Evolutionary conservation across 2,113 vertebrate species (phyloP), one percentile per base, ranked within the genome.

Genomic region (Miniopterus natalensis): DNA sequence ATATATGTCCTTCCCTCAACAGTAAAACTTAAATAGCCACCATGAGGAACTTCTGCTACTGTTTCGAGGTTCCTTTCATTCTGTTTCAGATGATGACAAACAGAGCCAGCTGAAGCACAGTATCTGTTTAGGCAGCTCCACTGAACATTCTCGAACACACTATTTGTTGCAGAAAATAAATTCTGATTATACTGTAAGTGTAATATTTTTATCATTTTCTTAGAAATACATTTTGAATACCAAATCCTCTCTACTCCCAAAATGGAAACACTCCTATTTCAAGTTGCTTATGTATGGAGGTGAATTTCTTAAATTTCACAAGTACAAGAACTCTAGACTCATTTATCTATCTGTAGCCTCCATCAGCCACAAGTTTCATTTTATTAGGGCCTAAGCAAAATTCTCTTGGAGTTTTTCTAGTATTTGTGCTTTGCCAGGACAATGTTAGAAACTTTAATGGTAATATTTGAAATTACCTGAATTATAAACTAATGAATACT

Each of bases 91-190:
- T 79, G 7, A 23, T 4, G 18, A 81, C 53, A 94, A 93, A 96
- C 27, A 93, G 78, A 84, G 17, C 51, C 21, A 65, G 40, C 14
- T 61, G 31, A 7, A 40, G 27, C 68, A 90, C 59, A 84, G 31
- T 65, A 29, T 13, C 23, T 53, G 21, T 8, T 68, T 8, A 74
- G 91, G 8, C 27, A 66, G 63, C 3, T 29, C 29, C 80, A 94
- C 93, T 96, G 91, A 90, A 91, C 40, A 36, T 89, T 89, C 74
- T 27, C 78, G 47, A 92, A 51, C 31, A 80, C 4, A 92, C 9
- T 13, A 55, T 31, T 55, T 86, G 18, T 42, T 57, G 9, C 14
- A 47, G 29, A 90, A 93, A 93, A 96, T 61, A 87, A 86, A 84
- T 55, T 47, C 70, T 86, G 49, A 89, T 36, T 89, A 85, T 59